Percentiles rank a stretch among this genome's conserved stretches.
These are phyloP conservation scores for Lasioglossum pauxillum DNA, from an alignment of 2,888 invertebrate species.

Conservation along the genomic window DNA sequence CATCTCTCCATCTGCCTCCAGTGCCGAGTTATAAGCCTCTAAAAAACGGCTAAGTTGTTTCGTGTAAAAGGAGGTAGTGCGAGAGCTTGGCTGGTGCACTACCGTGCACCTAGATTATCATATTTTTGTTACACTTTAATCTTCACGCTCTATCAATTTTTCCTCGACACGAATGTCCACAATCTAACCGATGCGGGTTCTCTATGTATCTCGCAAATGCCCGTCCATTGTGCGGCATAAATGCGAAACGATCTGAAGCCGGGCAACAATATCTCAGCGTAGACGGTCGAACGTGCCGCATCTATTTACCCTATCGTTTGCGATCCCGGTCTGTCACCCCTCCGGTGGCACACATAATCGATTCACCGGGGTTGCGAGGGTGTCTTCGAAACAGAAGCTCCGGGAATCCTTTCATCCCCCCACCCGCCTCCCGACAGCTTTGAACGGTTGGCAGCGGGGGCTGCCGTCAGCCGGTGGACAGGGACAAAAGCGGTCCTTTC, in stretches of 20 bases:
- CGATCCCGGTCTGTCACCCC: slow-evolving; percentile 11
- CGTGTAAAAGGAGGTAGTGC: too few relatives aligned
- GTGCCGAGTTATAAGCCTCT: too few relatives aligned
- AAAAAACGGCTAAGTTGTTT: too few relatives aligned
- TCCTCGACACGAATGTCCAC: not conserved
- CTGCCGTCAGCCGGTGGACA: not conserved
- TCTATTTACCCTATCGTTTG: slow-evolving; percentile 10
- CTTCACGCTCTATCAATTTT: not conserved
- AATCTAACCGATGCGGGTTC: not conserved
- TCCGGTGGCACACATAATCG: slow-evolving; percentile 8
- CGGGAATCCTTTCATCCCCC: slow-evolving; percentile 2
- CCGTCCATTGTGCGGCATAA: not conserved
- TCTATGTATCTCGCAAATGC: not conserved
- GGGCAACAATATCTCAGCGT: not conserved
- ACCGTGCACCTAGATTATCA: too few relatives aligned
- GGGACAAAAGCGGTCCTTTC: slow-evolving; percentile 10
- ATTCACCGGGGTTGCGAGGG: not conserved
- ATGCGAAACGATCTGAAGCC: not conserved
- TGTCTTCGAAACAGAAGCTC: slow-evolving; percentile 16
- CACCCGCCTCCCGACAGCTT: not conserved
- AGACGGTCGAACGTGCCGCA: slow-evolving; percentile 24
- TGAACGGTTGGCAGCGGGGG: not conserved
- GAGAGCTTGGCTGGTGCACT: too few relatives aligned
- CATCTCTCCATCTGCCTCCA: too few relatives aligned
- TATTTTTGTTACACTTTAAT: too few relatives aligned